Base-by-base conservation (phyloP, 2,888 invertebrate genomes). In the Amorpha juglandis region DNA sequence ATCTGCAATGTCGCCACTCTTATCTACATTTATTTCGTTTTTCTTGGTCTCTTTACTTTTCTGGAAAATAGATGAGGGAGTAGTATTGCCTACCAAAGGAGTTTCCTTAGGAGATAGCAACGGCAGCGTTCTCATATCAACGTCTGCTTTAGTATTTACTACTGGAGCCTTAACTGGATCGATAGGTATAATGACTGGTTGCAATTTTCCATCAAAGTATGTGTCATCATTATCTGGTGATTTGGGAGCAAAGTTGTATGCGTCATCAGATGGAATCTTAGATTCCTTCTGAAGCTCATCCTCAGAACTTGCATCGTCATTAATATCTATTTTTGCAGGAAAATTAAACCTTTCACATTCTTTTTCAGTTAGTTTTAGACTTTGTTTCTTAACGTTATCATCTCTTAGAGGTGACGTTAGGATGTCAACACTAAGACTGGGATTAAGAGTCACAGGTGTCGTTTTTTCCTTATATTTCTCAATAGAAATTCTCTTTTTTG, bases 291-390 rank as follows among this genome's bases (percentile, higher is more conserved):
- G 71, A 47, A 78, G 78, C 27, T 89, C 87, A 51, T 84, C 86
- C 27, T 90, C 89, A 14, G 88, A 88, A 69, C 82, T 86, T n/a
- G 71, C 52, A 64, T 77, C 75, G 63, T 87, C 85, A 67, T 83
- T 82, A 12, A 89, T 70, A 8, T 84, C 75, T 65, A 87, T 70
- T 75, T 84, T 87, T 51, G 78, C 70, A 11, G 87, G 80, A 64
- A 92, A 81, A 73, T 92, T 89, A 70, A 93, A 93, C 67, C 93
- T 82, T 82, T 92, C 92, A 68, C 87, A 90, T 82, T 94, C 94
- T 74, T 93, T 93, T 67, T 91, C 91, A 0, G 94, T 93, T 63
- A 94, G 82, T 73, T 90, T 93, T 14, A 92, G 71, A 68, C 92
- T 92, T 72, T 87, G 84, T 78, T 91, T 92, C 75, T 79, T 88